phyloP scores from a whole-genome alignment of 2,113 vertebrate genomes.

The Crotalus horridus region DNA sequence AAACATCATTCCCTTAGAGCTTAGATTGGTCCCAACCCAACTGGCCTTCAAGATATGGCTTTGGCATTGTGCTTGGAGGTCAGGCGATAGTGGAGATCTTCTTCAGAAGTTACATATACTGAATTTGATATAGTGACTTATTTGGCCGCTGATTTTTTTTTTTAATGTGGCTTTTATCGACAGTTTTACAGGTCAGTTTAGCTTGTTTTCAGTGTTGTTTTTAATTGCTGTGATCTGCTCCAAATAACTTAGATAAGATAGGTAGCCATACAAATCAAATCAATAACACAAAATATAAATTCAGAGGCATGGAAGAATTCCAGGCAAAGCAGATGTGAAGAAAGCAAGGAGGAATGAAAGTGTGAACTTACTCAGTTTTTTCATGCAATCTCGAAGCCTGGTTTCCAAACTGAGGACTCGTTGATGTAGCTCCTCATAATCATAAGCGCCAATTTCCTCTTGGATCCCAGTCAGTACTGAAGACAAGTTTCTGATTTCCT shows the following conservation, averaged over 20 bases:
- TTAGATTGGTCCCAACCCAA: neutral
- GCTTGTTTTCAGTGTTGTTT: neutral
- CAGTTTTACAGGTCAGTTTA: neutral
- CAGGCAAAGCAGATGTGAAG: neutral
- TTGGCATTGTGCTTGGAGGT: neutral
- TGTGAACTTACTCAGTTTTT: constrained; percentile 92
- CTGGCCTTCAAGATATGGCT: neutral
- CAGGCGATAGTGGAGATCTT: neutral
- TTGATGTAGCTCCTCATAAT: constrained; percentile 94
- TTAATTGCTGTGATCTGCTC: neutral
- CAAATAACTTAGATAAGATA: neutral
- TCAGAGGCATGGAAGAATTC: neutral
- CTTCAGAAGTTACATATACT: neutral
- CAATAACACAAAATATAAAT: neutral
- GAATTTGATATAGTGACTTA: neutral
- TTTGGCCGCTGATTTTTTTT: neutral
- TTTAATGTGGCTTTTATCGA: neutral
- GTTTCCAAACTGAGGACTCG: constrained; percentile 88
- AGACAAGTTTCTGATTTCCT: constrained; percentile 95
- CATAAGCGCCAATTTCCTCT: constrained; percentile 94
- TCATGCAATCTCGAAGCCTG: constrained; percentile 94
- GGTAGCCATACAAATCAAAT: neutral
- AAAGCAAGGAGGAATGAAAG: constrained; percentile 9
- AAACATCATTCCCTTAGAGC: neutral
- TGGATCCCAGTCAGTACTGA: constrained; percentile 88